Conservation (phyloP, 2,113 vertebrate genomes). For the Condylura cristata region DNA sequence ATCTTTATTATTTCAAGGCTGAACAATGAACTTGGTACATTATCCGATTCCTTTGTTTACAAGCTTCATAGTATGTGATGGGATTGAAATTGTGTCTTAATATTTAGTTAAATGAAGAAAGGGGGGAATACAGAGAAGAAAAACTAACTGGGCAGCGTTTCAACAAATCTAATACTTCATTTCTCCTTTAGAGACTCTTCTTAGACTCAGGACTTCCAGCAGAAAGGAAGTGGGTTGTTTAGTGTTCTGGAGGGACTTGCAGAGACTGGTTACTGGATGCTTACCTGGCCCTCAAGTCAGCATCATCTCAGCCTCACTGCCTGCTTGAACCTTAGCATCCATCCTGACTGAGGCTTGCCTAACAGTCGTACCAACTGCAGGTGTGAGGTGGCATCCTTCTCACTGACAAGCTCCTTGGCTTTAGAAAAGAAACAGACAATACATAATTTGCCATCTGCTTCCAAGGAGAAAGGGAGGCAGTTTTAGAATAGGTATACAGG, state of each 20-base stretch:
- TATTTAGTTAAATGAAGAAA: slow-evolving; percentile 2
- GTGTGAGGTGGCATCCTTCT: background rate
- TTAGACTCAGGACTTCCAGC: background rate
- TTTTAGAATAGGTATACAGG: background rate
- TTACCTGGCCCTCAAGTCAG: background rate
- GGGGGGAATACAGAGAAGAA: background rate
- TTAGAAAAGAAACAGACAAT: background rate
- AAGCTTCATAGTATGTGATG: background rate
- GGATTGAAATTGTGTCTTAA: background rate
- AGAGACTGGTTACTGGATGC: background rate
- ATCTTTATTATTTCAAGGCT: background rate
- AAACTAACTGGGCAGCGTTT: background rate
- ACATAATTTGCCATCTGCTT: background rate
- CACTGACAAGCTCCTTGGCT: background rate
- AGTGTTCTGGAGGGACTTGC: background rate
- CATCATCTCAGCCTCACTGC: background rate
- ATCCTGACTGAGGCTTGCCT: background rate
- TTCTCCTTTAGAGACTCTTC: background rate
- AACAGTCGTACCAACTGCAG: background rate
- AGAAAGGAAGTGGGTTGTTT: background rate
- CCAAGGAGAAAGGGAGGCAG: background rate
- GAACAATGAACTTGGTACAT: background rate
- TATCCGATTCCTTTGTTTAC: background rate
- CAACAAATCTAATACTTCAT: background rate
- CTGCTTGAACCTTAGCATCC: background rate